A percentile compares a stretch with the other conserved stretches of the same genome.
phyloP scores from a whole-genome alignment of 2,888 invertebrate species.

The Drosophila stalkeri region DNA sequence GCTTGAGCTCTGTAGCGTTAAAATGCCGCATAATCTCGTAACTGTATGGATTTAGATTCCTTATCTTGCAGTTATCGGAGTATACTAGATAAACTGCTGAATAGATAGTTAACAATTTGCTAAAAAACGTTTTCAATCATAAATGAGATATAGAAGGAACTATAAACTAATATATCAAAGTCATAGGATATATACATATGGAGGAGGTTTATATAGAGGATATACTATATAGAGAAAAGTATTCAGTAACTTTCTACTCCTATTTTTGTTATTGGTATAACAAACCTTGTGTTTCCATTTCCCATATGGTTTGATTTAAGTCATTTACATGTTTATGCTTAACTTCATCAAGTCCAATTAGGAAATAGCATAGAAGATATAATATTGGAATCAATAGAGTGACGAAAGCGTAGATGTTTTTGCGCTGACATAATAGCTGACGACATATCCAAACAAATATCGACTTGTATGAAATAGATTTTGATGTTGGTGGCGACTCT shows the following conservation, averaged over 20 bases:
- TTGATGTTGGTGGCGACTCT: neutral
- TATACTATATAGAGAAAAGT: neutral
- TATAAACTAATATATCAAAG: too few species aligned
- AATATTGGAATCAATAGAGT: slow-evolving; percentile 48
- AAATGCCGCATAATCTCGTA: slow-evolving; percentile 86
- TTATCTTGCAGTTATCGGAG: slow-evolving; percentile 88
- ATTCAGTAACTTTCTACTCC: neutral
- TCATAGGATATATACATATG: too few species aligned
- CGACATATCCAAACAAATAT: slow-evolving; percentile 19
- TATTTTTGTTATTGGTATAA: too few species aligned
- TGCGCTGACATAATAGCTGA: slow-evolving; percentile 60
- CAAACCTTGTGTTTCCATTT: neutral
- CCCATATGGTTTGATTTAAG: neutral
- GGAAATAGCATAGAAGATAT: slow-evolving; percentile 40
- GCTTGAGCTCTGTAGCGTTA: slow-evolving; percentile 86
- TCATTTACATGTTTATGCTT: too few species aligned
- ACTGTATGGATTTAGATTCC: slow-evolving; percentile 87
- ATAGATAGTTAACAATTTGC: too few species aligned
- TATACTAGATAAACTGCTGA: slow-evolving; percentile 84
- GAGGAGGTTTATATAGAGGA: too few species aligned
- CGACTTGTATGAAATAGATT: neutral
- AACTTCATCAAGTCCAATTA: slow-evolving; percentile 22
- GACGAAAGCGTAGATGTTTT: slow-evolving; percentile 33
- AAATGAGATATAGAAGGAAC: too few species aligned
- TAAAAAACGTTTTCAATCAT: too few species aligned